phyloP scores from a whole-genome alignment of 2,113 vertebrate genomes.

The Empidonax traillii region DNA sequence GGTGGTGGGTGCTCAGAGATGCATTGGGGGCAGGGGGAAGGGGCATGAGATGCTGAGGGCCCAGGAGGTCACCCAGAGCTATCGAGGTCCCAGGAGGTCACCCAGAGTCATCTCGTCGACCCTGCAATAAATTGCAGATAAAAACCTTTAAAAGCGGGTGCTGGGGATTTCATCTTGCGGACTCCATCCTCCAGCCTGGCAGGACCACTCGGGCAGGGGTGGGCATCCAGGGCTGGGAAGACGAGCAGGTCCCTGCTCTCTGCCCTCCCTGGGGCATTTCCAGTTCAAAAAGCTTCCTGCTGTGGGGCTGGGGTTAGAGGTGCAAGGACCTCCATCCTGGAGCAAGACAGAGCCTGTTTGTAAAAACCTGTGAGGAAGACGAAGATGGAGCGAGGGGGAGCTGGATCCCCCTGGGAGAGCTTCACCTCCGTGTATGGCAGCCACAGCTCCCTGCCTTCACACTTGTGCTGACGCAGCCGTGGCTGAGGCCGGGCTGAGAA shows the following conservation, averaged over 20 bases:
- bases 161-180: fast-evolving
- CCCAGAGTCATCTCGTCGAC: too few species aligned
- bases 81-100: not conserved
- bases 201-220: not conserved
- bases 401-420: not conserved
- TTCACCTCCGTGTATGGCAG: not conserved
- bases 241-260: not conserved
- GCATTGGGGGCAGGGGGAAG: not conserved
- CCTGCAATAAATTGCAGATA: not conserved
- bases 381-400: not conserved
- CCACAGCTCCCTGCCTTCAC: not conserved
- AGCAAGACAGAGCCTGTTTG: not conserved
- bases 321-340: fast-evolving
- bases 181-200: not conserved
- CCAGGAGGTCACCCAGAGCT: not conserved
- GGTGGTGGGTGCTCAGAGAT: not conserved
- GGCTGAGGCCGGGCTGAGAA: not conserved
- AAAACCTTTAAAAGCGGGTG: not conserved
- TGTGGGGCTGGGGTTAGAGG: not conserved
- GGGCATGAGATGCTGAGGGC: fast-evolving
- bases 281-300: not conserved
- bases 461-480: not conserved
- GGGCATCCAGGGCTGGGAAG: not conserved
- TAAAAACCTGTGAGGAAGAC: not conserved
- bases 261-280: not conserved